A percentile compares a stretch with the other conserved stretches of the same genome.
These are phyloP conservation scores for Karalla daura DNA, from an alignment of 2,797 vertebrate species.

Conservation along the genomic window DNA sequence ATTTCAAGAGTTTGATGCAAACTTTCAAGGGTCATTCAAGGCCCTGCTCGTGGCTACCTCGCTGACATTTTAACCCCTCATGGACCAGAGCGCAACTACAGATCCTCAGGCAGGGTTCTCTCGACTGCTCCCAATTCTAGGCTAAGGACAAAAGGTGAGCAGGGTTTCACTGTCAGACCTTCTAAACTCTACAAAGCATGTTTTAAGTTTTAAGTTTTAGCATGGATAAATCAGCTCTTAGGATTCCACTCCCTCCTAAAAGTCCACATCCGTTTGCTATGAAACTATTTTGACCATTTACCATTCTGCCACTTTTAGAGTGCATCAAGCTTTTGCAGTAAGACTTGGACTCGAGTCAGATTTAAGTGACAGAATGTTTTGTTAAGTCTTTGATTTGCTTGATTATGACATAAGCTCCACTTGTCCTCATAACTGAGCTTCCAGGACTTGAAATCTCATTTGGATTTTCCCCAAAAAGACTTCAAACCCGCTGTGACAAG, in stretches of 20 bases:
- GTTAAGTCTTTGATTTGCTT: neutral
- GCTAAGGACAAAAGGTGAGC: slow-evolving; percentile 49
- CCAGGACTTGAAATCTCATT: neutral
- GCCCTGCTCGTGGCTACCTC: slow-evolving; percentile 31
- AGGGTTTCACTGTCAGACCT: slow-evolving; percentile 23
- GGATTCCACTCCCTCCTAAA: neutral
- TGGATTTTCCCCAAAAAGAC: neutral
- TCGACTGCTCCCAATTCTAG: slow-evolving; percentile 43
- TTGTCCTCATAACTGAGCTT: neutral
- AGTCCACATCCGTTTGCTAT: too few species aligned
- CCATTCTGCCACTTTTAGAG: neutral
- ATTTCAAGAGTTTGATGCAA: slow-evolving; percentile 37
- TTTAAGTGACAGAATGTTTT: neutral
- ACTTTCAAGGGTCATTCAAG: slow-evolving; percentile 39
- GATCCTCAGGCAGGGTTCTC: slow-evolving; percentile 47
- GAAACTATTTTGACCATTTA: too few species aligned
- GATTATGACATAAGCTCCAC: too few species aligned
- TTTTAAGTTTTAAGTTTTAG: slow-evolving; percentile 21
- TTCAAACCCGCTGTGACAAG: slow-evolving; percentile 4
- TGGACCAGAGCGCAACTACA: slow-evolving; percentile 33
- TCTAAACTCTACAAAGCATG: slow-evolving; percentile 19
- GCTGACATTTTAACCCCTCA: slow-evolving; percentile 45
- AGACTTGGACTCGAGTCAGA: neutral
- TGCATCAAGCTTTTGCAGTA: neutral
- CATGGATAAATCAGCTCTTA: slow-evolving; percentile 2